Percentiles rank a stretch among this genome's conserved stretches.
Conservation (phyloP, 2,888 invertebrate species). For the Nomada lathburiana region DNA sequence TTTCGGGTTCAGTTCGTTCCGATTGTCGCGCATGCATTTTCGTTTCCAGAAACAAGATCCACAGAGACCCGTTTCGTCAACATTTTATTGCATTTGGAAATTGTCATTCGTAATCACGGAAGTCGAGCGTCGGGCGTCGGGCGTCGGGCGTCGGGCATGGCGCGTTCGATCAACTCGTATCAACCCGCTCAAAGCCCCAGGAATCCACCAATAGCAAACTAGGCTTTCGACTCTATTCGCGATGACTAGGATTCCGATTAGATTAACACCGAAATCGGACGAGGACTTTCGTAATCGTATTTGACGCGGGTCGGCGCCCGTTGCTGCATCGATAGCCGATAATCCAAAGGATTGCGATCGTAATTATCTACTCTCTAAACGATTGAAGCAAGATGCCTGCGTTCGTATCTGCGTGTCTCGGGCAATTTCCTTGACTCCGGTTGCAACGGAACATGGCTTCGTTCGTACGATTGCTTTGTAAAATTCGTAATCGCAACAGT, state of each 20-base stretch:
- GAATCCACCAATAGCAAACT: constrained; percentile 35
- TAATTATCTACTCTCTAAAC: constrained; percentile 24
- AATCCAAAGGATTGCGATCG: constrained; percentile 67
- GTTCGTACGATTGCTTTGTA: neutral
- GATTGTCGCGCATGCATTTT: neutral
- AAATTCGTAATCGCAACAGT: neutral
- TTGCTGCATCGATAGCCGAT: constrained; percentile 40
- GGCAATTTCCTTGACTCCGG: neutral
- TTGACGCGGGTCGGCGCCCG: constrained; percentile 28
- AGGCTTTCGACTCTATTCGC: constrained; percentile 30
- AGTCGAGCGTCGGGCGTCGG: constrained; percentile 2
- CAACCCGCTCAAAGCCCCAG: constrained; percentile 27
- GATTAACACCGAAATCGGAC: constrained; percentile 55
- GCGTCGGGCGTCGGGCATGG: neutral
- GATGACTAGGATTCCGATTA: constrained; percentile 49
- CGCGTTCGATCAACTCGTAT: neutral
- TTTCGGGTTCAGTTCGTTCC: neutral
- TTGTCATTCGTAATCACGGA: neutral
- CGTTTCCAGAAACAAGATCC: neutral
- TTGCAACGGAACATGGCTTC: too few relatives aligned
- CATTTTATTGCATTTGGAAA: neutral
- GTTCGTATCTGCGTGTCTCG: too few relatives aligned
- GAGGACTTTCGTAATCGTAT: constrained; percentile 48
- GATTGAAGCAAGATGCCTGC: too few relatives aligned
- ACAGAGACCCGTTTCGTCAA: neutral